Evolutionary conservation across 1,140 invertebrate species (phyloP).

Genomic region (Tetragnatha versicolor): DNA sequence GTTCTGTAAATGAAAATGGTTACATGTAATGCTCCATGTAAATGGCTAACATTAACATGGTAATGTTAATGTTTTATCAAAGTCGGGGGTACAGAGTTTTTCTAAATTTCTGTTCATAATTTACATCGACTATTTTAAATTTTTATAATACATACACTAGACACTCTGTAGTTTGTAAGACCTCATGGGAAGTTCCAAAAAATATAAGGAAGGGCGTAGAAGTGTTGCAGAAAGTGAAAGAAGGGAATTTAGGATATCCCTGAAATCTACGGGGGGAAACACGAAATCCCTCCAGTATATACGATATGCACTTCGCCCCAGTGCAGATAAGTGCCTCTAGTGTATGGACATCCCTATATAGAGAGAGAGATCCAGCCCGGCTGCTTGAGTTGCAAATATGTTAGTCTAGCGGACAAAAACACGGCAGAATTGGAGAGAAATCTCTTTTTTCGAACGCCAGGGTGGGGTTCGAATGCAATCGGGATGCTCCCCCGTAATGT

Average conservation of each 20-base stretch:
- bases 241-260: neutral
- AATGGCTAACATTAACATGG: too few species aligned
- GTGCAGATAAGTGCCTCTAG: neutral
- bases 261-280: neutral
- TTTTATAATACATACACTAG: too few species aligned
- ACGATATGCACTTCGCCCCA: neutral
- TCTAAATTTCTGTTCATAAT: too few species aligned
- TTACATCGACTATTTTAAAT: too few species aligned
- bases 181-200: too few species aligned
- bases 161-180: too few species aligned
- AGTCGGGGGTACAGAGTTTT: too few species aligned
- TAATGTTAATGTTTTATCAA: too few species aligned
- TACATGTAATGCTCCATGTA: too few species aligned
- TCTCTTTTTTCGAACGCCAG: neutral
- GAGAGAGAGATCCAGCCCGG: neutral
- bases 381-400: constrained; percentile 52
- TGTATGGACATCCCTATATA: neutral
- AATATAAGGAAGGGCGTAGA: too few species aligned
- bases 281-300: neutral
- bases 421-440: constrained; percentile 39
- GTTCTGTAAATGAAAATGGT: too few species aligned
- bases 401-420: constrained; percentile 50
- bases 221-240: neutral
- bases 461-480: constrained; percentile 9
- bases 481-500: constrained; percentile 16